Conservation (phyloP, 2,113 vertebrate species). For the Prionailurus viverrinus region DNA sequence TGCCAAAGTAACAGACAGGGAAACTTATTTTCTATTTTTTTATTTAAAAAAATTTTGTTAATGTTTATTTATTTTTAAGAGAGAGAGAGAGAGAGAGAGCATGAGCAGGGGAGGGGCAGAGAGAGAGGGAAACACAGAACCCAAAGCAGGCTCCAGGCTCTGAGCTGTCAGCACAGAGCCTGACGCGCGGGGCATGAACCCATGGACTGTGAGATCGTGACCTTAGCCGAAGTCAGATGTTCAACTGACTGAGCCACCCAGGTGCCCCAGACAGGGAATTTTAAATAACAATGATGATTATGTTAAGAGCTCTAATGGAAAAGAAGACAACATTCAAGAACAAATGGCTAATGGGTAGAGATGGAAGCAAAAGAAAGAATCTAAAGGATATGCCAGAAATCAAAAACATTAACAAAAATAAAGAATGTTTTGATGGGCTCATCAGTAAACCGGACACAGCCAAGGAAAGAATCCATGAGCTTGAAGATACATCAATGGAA, state of each 20-base stretch:
- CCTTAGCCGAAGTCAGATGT: too few species aligned
- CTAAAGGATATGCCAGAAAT: not conserved
- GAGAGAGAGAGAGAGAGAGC: too few species aligned
- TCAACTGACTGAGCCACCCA: too few species aligned
- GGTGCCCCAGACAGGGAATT: not conserved
- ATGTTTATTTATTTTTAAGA: too few species aligned
- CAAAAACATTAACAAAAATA: not conserved
- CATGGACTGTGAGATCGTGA: too few species aligned
- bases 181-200: too few species aligned
- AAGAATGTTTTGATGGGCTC: not conserved
- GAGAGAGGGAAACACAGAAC: too few species aligned
- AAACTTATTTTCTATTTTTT: not conserved
- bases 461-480: not conserved
- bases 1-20: not conserved
- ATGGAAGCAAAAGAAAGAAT: not conserved
- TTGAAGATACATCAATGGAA: not conserved
- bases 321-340: not conserved
- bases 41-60: too few species aligned
- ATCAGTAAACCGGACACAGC: not conserved
- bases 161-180: too few species aligned
- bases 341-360: not conserved
- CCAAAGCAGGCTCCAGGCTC: too few species aligned
- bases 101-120: too few species aligned
- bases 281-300: not conserved
- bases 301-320: not conserved